Evolutionary conservation across 2,888 invertebrate species (phyloP).

Genomic region (Tiliacea aurago): DNA sequence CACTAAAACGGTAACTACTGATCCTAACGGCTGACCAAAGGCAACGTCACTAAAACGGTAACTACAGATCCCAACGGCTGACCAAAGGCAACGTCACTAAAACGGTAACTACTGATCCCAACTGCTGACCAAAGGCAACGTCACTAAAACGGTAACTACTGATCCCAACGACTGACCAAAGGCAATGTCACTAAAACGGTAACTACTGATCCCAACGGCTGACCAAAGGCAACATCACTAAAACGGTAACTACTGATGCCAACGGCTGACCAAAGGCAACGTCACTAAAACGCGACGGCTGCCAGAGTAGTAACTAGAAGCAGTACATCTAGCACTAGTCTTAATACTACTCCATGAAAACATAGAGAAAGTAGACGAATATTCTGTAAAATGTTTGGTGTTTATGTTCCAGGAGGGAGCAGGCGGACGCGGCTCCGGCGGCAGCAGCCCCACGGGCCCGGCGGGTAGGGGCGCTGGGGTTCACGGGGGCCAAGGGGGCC

Average conservation of each 20-base stretch:
- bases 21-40: background rate
- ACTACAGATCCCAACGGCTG: background rate
- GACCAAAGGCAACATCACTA: background rate
- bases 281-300: background rate
- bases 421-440: conserved; percentile 71
- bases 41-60: too few species aligned
- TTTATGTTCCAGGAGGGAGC: conserved; percentile 80
- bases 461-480: conserved; percentile 79
- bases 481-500: conserved; percentile 85
- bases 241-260: background rate
- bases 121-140: background rate
- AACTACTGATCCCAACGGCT: too few species aligned
- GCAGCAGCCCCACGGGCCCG: conserved; percentile 79
- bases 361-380: background rate
- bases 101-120: background rate
- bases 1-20: too few species aligned
- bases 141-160: background rate
- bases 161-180: background rate
- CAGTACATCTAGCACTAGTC: background rate
- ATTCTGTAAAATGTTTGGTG: conserved; percentile 1
- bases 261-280: background rate
- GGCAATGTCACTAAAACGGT: too few species aligned
- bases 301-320: too few species aligned
- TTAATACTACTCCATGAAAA: background rate
- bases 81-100: background rate